Percentiles rank a stretch among this genome's conserved stretches.
Conservation (phyloP, 2,113 vertebrate species). For the western clawed frog (Xenopus tropicalis) region DNA sequence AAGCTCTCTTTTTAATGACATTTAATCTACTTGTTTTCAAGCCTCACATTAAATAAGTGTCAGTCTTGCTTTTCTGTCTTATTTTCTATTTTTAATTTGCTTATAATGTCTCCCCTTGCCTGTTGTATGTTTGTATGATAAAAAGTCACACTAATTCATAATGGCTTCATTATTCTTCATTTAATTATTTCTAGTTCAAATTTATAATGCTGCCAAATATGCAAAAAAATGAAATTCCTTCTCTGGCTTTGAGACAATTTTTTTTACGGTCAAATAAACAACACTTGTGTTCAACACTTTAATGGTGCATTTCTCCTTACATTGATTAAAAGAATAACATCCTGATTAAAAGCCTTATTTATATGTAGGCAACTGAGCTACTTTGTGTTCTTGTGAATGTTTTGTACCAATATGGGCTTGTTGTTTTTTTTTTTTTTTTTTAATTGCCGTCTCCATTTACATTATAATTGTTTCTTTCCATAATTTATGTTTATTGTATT, state of each 20-base stretch:
- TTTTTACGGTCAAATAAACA: constrained; percentile 10
- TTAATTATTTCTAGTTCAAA: constrained; percentile 4
- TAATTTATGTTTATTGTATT: no score
- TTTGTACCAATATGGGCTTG: no score
- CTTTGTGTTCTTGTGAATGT: no score
- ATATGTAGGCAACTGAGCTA: no score
- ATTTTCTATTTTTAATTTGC: neutral
- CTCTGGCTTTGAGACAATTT: neutral
- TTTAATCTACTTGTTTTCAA: neutral
- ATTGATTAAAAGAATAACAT: no score
- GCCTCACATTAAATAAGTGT: neutral
- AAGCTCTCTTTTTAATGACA: no score
- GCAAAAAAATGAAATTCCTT: neutral
- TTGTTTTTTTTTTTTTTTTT: no score
- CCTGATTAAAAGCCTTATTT: no score
- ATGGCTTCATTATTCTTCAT: constrained; percentile 2
- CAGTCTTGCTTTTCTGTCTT: constrained; percentile 1
- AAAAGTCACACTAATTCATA: neutral
- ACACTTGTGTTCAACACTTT: constrained; percentile 7
- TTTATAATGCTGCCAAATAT: neutral
- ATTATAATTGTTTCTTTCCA: no score
- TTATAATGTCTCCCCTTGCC: neutral
- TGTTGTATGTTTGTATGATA: neutral
- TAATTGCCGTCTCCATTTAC: no score
- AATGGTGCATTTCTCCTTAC: constrained; percentile 5